Base-by-base conservation (phyloP, 1,140 invertebrate species). In the Drosophila lini region DNA sequence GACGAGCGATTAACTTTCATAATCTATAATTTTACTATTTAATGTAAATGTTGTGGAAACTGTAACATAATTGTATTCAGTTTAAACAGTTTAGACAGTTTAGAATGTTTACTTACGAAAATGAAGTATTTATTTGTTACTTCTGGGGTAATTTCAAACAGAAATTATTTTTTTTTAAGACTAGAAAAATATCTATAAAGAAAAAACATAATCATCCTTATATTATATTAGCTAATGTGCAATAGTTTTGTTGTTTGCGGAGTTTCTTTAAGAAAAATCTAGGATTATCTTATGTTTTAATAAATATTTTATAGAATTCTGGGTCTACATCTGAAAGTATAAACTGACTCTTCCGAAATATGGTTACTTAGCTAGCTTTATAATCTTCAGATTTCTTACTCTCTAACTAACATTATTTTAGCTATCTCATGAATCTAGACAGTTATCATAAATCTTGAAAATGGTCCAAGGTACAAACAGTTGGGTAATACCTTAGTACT, bases 1-100 rank as follows among this genome's bases (percentile, higher is more conserved):
- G 2, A 34, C n/a, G 15, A 52, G n/a, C 31, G 19, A 36, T 67
- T 68, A 34, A 28, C 44, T 38, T 38, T 15, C 25, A 61, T 31
- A 63, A 60, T 32, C 19, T 15, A 13, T 34, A 15, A 22, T 16
- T 10, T 36, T 28, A 64, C 1, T 8, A 47, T 22, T 48, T n/a
- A 3, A 7, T 19, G 3, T 16, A 58, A 41, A 36, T 19, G n/a
- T 69, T 69, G 31, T 69, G 38, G 44, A 58, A 68, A 28, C 32
- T 68, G 42, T 68, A 40, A 57, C n/a, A 15, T 34, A 44, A 32
- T 42, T n/a, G 34, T 36, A 9, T 3, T 2, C 5, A 19, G n/a
- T n/a, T n/a, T n/a, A n/a, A n/a, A n/a, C n/a, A n/a, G n/a, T n/a
- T n/a, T n/a, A n/a, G 9, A 9, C 3, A 5, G 11, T 28, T 38